Percentiles rank a stretch among this genome's conserved stretches.
Evolutionary conservation across 2,888 invertebrate genomes (phyloP).

Genomic region (Lochmaea capreae): DNA sequence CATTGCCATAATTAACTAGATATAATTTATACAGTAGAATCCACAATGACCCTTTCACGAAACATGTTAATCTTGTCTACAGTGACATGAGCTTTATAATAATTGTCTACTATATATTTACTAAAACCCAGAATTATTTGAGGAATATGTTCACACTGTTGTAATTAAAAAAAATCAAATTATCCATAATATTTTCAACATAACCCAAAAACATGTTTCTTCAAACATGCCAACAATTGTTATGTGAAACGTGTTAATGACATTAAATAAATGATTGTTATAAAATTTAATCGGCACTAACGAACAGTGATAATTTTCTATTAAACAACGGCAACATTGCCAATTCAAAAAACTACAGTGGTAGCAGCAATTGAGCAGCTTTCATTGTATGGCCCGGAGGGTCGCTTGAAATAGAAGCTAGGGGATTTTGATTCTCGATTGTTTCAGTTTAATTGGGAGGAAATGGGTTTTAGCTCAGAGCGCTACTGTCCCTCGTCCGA

Average conservation of each 20-base stretch:
- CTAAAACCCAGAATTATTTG: too few relatives aligned
- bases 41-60: not conserved
- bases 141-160: too few relatives aligned
- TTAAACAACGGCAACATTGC: not conserved
- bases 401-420: conserved; percentile 25
- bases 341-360: not conserved
- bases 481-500: not conserved
- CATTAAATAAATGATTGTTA: not conserved
- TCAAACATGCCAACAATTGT: too few relatives aligned
- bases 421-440: conserved; percentile 35
- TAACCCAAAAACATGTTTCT: too few relatives aligned
- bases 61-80: not conserved
- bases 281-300: not conserved
- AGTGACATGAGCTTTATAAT: too few relatives aligned
- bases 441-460: conserved; percentile 28
- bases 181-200: too few relatives aligned
- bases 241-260: too few relatives aligned
- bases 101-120: too few relatives aligned
- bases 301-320: not conserved
- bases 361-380: conserved; percentile 21
- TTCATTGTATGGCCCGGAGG: conserved; percentile 29
- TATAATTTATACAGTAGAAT: too few relatives aligned
- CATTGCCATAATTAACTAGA: too few relatives aligned
- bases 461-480: conserved; percentile 21
- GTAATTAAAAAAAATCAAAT: too few relatives aligned